Evolutionary conservation across 2,888 invertebrate genomes (phyloP).

Genomic region (Thumatha senex): DNA sequence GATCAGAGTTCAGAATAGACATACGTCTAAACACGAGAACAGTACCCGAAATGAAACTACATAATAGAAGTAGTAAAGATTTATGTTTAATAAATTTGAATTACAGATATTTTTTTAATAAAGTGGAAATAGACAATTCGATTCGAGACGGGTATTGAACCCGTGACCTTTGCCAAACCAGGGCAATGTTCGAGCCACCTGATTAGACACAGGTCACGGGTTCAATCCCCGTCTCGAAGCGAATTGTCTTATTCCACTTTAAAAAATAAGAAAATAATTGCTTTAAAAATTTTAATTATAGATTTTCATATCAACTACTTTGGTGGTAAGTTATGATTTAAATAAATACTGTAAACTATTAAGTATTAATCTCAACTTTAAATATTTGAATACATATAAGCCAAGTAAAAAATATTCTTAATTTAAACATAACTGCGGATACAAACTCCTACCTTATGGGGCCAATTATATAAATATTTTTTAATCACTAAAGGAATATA

Average conservation of each 20-base stretch:
- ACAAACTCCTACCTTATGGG: constrained; percentile 10
- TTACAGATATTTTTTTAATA: too few species aligned
- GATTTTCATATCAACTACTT: neutral
- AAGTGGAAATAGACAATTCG: too few species aligned
- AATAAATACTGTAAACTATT: constrained; percentile 15
- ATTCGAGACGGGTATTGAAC: too few species aligned
- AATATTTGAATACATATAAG: constrained; percentile 4
- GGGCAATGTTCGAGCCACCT: too few species aligned
- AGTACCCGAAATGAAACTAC: too few species aligned
- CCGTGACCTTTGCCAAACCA: too few species aligned
- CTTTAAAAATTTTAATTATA: constrained; percentile 18
- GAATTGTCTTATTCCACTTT: too few species aligned
- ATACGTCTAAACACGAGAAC: too few species aligned
- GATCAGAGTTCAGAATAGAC: too few species aligned
- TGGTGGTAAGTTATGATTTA: constrained; percentile 3
- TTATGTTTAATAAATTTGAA: constrained; percentile 21
- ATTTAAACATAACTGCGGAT: constrained; percentile 19
- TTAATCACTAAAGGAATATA: constrained; percentile 12
- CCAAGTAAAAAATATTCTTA: constrained; percentile 1
- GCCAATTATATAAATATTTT: constrained; percentile 10
- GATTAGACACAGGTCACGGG: too few species aligned
- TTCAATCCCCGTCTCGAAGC: too few species aligned
- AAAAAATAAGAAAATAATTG: too few species aligned
- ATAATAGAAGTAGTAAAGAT: neutral
- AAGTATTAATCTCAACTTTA: constrained; percentile 2